These are phyloP conservation scores for Lymantria monacha DNA, from an alignment of 2,888 invertebrate genomes.

Conservation along the genomic window DNA sequence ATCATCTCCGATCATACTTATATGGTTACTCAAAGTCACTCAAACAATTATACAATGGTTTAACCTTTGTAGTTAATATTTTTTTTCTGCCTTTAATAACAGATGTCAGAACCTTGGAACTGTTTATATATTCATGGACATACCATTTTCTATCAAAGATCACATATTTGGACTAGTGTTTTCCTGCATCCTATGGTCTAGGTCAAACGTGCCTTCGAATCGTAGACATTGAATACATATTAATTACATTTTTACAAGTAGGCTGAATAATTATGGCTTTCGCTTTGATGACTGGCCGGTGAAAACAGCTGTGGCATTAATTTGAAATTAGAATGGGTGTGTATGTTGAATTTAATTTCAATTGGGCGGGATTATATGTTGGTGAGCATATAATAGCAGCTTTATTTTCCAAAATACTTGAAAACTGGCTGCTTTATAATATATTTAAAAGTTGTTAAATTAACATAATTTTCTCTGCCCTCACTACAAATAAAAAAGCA, in stretches of 20 bases:
- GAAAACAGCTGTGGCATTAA: slow-evolving; percentile 6
- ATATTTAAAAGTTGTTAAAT: too few species aligned
- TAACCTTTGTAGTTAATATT: slow-evolving; percentile 28
- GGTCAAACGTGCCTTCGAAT: slow-evolving; percentile 36
- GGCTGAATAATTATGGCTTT: slow-evolving; percentile 17
- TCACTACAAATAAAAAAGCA: too few species aligned
- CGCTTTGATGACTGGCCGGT: slow-evolving; percentile 4
- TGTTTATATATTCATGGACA: neutral
- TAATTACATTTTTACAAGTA: slow-evolving; percentile 10
- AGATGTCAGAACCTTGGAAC: neutral
- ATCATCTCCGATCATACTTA: neutral
- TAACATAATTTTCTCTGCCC: too few species aligned
- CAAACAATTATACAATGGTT: slow-evolving; percentile 11
- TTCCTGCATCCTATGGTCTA: slow-evolving; percentile 34
- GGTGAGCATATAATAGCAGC: neutral
- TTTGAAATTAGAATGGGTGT: slow-evolving; percentile 15
- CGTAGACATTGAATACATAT: slow-evolving; percentile 21
- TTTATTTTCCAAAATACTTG: neutral
- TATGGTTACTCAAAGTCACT: slow-evolving; percentile 5
- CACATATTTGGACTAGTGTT: slow-evolving; percentile 13
- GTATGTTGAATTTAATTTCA: neutral
- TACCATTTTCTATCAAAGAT: neutral
- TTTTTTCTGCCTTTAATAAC: neutral
- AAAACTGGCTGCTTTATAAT: too few species aligned
- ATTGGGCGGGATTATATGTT: neutral